A percentile compares a stretch with the other conserved stretches of the same genome.
Conservation (phyloP, 1,140 invertebrate genomes). For the Arctopsyche grandis region DNA sequence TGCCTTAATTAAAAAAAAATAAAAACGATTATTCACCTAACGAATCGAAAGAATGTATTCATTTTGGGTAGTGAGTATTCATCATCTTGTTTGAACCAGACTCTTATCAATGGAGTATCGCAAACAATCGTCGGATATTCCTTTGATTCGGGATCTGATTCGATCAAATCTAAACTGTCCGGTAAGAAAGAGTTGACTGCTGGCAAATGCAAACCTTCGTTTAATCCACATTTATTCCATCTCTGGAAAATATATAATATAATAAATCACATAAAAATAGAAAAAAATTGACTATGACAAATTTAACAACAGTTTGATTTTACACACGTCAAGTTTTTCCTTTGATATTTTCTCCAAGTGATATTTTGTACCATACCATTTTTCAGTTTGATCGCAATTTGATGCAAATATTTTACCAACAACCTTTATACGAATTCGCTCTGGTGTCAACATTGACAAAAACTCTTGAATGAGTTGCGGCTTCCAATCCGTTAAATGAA, state of each 20-base stretch:
- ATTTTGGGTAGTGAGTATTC: constrained; percentile 92
- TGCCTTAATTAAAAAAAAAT: too few relatives aligned
- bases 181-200: constrained; percentile 93
- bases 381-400: constrained; percentile 75
- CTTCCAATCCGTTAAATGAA: constrained; percentile 83
- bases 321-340: constrained; percentile 68
- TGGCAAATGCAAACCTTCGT: constrained; percentile 79
- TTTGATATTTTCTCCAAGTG: constrained; percentile 75
- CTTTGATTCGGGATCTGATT: constrained; percentile 71
- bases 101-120: constrained; percentile 80
- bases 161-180: constrained; percentile 81
- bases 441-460: constrained; percentile 77
- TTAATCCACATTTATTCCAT: constrained; percentile 75
- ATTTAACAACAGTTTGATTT: background rate
- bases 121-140: constrained; percentile 80
- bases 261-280: too few relatives aligned
- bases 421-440: constrained; percentile 82
- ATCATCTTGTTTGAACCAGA: constrained; percentile 96
- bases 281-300: too few relatives aligned
- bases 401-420: constrained; percentile 77
- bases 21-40: constrained; percentile 74
- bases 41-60: constrained; percentile 81
- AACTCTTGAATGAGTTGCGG: constrained; percentile 85
- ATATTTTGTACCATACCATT: constrained; percentile 94
- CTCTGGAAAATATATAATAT: constrained; percentile 67